Evolutionary conservation across 2,797 vertebrate species (phyloP), one percentile per base, ranked within the genome.

Genomic region (Acanthurus lineatus): DNA sequence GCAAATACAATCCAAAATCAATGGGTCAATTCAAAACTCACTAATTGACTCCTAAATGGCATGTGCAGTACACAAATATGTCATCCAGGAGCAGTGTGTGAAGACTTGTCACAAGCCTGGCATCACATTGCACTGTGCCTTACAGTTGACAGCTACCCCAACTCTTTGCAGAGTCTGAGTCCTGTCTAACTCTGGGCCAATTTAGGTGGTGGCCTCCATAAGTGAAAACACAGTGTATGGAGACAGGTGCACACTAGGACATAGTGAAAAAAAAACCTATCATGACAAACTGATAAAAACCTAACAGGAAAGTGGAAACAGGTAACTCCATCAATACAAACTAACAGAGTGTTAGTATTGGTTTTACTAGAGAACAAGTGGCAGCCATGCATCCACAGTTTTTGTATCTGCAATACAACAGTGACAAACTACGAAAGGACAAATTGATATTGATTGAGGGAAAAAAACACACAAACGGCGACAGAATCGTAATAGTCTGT

Each of bases 361-460:
- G 44, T 54, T 61, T 32, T 53, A 9, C 17, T 48, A 20, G 10
- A 68, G 38, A 76, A 61, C 25, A 51, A 69, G n/a, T 51, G 20
- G 56, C 12, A 68, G 35, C 15, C 40, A 42, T 69, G 19, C 14
- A 80, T 70, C 47, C 64, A 76, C 45, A 17, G 10, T 68, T 57
- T 77, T 76, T 62, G 6, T 40, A 63, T 64, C 70, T 53, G 64
- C 57, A 69, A 69, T 61, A 49, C 63, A 65, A 77, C 54, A 56
- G 75, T 72, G 69, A 79, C 74, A 81, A 86, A 88, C 68, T 77
- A 80, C 56, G 64, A 82, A 82, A 69, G 70, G 56, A 76, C 68
- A 82, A 70, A 69, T 79, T 75, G 74, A 76, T 85, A 89, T 88
- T 83, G 82, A 87, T 65, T 32, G 6, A 60, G 53, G 10, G 20